These are phyloP conservation scores for Drosophila prolongata DNA, from an alignment of 2,888 invertebrate genomes.

Conservation along the genomic window DNA sequence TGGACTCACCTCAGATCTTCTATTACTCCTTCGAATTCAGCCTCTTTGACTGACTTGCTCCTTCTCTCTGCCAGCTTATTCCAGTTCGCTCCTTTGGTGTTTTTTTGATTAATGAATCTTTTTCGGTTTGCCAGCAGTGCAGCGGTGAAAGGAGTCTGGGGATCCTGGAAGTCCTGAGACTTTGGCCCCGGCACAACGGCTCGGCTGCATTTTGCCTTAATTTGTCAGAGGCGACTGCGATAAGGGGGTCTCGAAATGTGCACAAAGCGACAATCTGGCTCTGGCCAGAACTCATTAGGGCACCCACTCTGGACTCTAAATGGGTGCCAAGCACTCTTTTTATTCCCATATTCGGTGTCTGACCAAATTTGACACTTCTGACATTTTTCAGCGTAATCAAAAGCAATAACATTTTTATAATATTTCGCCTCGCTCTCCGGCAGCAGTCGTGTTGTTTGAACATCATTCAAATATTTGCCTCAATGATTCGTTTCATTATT, in stretches of 20 bases:
- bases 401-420: constrained; percentile 66
- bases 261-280: constrained; percentile 8
- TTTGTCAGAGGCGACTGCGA: constrained; percentile 31
- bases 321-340: not conserved
- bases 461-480: constrained; percentile 62
- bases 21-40: constrained; percentile 3
- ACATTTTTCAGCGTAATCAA: constrained; percentile 50
- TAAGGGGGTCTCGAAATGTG: constrained; percentile 15
- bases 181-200: not conserved
- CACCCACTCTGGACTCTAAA: not conserved
- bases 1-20: constrained; percentile 6
- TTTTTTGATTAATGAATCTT: constrained; percentile 45
- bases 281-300: constrained; percentile 3
- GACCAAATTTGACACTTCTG: constrained; percentile 18
- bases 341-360: constrained; percentile 7
- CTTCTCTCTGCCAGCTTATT: constrained; percentile 4
- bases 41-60: constrained; percentile 8
- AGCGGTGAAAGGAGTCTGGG: not conserved
- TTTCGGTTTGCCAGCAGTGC: constrained; percentile 8
- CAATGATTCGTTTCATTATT: constrained; percentile 46
- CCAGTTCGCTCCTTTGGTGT: constrained; percentile 16
- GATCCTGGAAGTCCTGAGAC: constrained; percentile 2
- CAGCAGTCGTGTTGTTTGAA: constrained; percentile 18
- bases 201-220: constrained; percentile 38
- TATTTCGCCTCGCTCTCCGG: constrained; percentile 11